Base-by-base conservation (phyloP, 2,113 vertebrate genomes). In the Phyllostomus discolor region DNA sequence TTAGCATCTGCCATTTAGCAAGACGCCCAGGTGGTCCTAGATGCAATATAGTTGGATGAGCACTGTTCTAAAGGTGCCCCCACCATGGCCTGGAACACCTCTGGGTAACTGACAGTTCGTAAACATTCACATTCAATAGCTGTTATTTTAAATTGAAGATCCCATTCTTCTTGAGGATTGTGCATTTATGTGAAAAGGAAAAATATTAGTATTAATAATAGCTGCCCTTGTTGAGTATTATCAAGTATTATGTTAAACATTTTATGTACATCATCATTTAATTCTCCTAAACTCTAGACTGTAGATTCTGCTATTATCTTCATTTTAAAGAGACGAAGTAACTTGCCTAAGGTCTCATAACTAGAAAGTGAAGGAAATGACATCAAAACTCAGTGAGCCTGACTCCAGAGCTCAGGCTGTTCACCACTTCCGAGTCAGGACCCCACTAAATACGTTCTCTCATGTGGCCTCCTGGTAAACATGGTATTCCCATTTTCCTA, bases 61-160 rank as follows among this genome's bases (percentile, higher is more conserved):
- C 33, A 72, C 84, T 73, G 28, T 75, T 72, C 19, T 93, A 75
- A 62, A 88, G 33, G 16, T 75, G 15, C 41, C 84, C 11, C 28
- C 72, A 78, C 31, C 16, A 4, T 79, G n/a, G 33, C 86, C 90
- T 93, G 41, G 62, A 83, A 86, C 35, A 50, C n/a, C 70, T 38
- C 76, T 84, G n/a, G 41, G 41, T 91, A 75, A 84, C 7, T 38
- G 76, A 43, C 46, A 79, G 11, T 83, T 80, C 48, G 80, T 70
- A 88, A 93, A 82, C 10, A 12, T 93, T 80, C 75, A 73, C 20
- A 75, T 91, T 48, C 57, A 95, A 38, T 78, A 88, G 79, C 38
- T 78, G 26, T 88, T 73, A 67, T 54, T 91, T 82, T 95, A 72
- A 73, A 67, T 26, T 94, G 78, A 96, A 95, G 70, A 91, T 80